Base-by-base conservation (phyloP, 2,888 invertebrate genomes). In the Clusia tigrina region DNA sequence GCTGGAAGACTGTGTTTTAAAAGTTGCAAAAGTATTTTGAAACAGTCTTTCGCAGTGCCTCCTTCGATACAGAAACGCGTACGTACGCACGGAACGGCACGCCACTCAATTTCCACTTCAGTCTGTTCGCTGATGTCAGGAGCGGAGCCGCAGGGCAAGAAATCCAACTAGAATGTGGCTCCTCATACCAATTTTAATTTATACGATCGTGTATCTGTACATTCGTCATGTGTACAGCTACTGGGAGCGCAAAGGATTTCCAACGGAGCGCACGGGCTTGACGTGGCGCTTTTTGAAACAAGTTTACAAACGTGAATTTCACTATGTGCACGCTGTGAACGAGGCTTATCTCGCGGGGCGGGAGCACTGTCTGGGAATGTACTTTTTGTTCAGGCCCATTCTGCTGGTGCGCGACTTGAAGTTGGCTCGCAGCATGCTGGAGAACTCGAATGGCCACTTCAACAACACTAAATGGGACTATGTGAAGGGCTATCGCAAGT, bases 381-480 rank as follows among this genome's bases (percentile, higher is more conserved):
- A 90, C 73, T 87, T 88, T 65, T 87, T 90, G 67, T 86, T 87
- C 70, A 84, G 87, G 52, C 90, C 89, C 9, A 87, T 88, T 20
- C 78, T 91, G 54, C 78, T 89, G 52, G 83, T 90, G 2, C 84
- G 89, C 56, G 89, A 90, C 77, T 86, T 88, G 24, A 86, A 88
- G 12, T 76, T 90, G 67, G 87, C 88, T n/a, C 88, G 88, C 72
- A 81, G 85, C 55, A 85, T 91, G 15, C 76, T 90, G 64, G 86
- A 87, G 53, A 87, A 86, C 71, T 88, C 90, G 73, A 89, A 88
- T 67, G 85, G 86, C 9, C 81, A 88, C 76, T 91, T 91, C 71
- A 86, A 86, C 78, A 89, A 90, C 58, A 86, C 88, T 58, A 76
- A 74, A 56, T 90, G 90, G 51, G 85, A 88, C 53, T 87, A 87